Evolutionary conservation across 2,888 invertebrate species (phyloP), one percentile per base, ranked within the genome.

Genomic region (Nomada hirtipes): DNA sequence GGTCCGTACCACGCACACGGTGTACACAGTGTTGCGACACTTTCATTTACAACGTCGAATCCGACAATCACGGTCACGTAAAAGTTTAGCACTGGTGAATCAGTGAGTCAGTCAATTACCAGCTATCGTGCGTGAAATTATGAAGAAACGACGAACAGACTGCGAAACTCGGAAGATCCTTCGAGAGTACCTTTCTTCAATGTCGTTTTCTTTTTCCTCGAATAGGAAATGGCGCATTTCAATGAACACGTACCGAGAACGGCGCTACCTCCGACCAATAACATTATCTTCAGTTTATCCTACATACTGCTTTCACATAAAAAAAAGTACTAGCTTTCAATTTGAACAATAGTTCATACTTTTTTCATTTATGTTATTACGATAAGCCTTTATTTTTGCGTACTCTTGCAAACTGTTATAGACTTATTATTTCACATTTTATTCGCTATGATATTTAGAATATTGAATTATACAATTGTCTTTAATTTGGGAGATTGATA

Each of bases 1-100:
- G 55, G 23, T 64, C 69, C 76, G 42, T 42, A 79, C 85, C 84
- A 85, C 84, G 84, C 84, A 86, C 83, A 83, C 80, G 79, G 36
- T 57, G 84, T 82, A 83, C 86, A 88, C 84, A 84, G 76, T 86
- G 86, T 85, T 89, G 88, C 88, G 88, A 89, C 90, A 89, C 89
- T 89, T 86, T 85, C 74, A 83, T 79, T 83, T 81, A 76, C 83
- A 78, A 82, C 74, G 68, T 71, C 75, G 70, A 75, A 68, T 80
- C 79, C 65, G 71, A 60, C 44, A 47, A 70, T 75, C 73, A 67
- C 79, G 59, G 61, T 57, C 75, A 71, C 83, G 55, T 23, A 52
- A 70, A 44, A 59, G 11, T 84, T 83, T 67, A 50, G 53, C 68
- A 71, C 68, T 55, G 79, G 74, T 72, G 71, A 50, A 75, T 60